phyloP scores from a whole-genome alignment of 2,113 vertebrate species.

The Cacatua alba region DNA sequence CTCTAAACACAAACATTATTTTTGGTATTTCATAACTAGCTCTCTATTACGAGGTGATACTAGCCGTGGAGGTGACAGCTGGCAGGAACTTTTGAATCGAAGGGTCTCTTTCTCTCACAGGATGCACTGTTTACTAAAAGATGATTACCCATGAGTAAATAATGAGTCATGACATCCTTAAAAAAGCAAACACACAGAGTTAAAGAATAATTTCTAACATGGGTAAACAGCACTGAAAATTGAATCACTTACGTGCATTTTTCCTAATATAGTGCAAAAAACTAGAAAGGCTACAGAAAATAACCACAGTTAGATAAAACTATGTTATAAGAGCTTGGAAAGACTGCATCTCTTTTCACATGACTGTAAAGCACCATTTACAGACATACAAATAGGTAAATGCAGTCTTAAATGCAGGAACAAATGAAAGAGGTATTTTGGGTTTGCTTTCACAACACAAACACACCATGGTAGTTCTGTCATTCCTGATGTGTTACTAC shows the following conservation, averaged over 20 bases:
- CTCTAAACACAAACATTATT: neutral
- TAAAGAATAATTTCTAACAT: constrained; percentile 54
- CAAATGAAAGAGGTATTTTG: neutral
- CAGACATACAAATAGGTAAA: neutral
- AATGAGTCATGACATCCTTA: constrained; percentile 60
- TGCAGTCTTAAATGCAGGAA: neutral
- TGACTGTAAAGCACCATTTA: neutral
- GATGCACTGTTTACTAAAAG: constrained; percentile 50
- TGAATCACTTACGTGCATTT: neutral
- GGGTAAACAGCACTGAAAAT: constrained; percentile 19
- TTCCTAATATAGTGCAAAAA: constrained; percentile 7
- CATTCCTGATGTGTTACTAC: neutral
- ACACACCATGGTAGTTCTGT: neutral
- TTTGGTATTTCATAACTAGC: neutral
- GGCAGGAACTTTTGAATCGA: neutral
- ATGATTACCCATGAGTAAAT: constrained; percentile 61
- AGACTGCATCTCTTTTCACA: neutral
- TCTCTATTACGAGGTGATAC: neutral
- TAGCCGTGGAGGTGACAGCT: constrained; percentile 20
- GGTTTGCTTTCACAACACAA: neutral
- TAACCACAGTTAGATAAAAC: neutral
- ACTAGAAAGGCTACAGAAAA: neutral
- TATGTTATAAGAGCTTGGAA: neutral
- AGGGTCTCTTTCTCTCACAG: constrained; percentile 38
- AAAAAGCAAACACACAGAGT: constrained; percentile 58